These are phyloP conservation scores for Styela plicata DNA, from an alignment of 23 tunicate genomes.

Conservation along the genomic window DNA sequence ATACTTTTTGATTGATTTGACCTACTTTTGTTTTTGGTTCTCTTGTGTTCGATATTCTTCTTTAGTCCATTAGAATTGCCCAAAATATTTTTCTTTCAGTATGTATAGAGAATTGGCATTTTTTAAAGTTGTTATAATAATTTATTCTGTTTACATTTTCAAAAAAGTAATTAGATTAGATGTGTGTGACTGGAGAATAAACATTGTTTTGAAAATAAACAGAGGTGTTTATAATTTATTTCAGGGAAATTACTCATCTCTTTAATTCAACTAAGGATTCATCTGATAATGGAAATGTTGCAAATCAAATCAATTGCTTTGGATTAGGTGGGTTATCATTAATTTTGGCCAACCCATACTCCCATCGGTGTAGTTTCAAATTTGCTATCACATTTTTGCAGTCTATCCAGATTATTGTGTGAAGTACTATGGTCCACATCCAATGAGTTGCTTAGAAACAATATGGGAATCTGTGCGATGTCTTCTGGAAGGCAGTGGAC, in stretches of 20 bases:
- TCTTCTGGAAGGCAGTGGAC: constrained; percentile 3
- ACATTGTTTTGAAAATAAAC: too few relatives aligned
- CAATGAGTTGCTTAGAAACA: constrained; percentile 17
- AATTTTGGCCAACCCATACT: background rate
- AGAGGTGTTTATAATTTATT: too few relatives aligned
- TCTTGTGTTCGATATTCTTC: too few relatives aligned
- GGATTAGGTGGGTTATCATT: constrained; percentile 17
- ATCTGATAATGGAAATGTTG: background rate
- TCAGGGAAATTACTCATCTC: background rate
- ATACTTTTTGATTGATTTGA: too few relatives aligned
- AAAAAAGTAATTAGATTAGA: too few relatives aligned
- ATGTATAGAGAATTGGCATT: too few relatives aligned
- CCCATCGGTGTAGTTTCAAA: background rate
- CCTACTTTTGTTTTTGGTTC: too few relatives aligned
- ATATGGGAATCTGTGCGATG: constrained; percentile 30
- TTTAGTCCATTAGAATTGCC: too few relatives aligned
- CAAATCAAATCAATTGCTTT: constrained; percentile 13
- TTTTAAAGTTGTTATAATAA: too few relatives aligned
- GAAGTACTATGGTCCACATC: constrained; percentile 29
- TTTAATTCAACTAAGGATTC: background rate
- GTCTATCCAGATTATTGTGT: constrained; percentile 17
- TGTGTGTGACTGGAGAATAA: too few relatives aligned
- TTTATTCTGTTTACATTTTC: too few relatives aligned
- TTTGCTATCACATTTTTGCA: background rate
- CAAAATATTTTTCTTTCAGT: too few relatives aligned